Base-by-base conservation (phyloP, 2,888 invertebrate genomes). In the Ecdyonurus torrentis region DNA sequence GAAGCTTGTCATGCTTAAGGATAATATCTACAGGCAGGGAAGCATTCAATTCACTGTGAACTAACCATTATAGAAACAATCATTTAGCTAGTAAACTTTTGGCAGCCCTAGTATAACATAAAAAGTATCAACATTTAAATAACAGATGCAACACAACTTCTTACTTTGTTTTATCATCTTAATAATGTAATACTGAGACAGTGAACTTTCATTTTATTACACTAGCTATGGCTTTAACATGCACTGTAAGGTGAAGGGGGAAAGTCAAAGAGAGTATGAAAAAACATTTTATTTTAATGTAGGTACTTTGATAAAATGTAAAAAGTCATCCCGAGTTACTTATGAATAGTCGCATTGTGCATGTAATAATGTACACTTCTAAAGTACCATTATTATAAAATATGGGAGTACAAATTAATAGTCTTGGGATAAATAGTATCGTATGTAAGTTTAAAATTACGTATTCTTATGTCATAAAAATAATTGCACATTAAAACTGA, bases 171-270 rank as follows among this genome's bases (percentile, higher is more conserved):
- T 37, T 37, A 37, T 61, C 61, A 61, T 64, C 63, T 63, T 66
- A 65, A 65, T 65, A 63, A 65, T 65, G 64, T 65, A 66, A 65
- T 65, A 66, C 66, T 65, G 65, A 62, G 64, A 66, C 66, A 65
- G 60, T 63, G 58, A 63, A 52, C n/a, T 60, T 63, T 63, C 60
- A 53, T 37, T 37, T 37, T 37, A 37, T 23, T 63, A 50, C 37
- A 59, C 63, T 63, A 63, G 52, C 63, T 63, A 63, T 63, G 63
- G 59, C 50, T 58, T 52, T n/a, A n/a, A 60, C 59, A 63, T 37
- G 63, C 63, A 52, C 63, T 59, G 59, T 59, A 50, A 63, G 37
- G 37, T 5, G 37, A 37, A 37, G 37, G 37, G 37, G 22, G 50
- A 50, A 3, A 24, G 59, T 58, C 15, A 58, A 58, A 52, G 50